phyloP scores from a whole-genome alignment of 2,888 invertebrate genomes.

The Cosmorhoe ocellata region DNA sequence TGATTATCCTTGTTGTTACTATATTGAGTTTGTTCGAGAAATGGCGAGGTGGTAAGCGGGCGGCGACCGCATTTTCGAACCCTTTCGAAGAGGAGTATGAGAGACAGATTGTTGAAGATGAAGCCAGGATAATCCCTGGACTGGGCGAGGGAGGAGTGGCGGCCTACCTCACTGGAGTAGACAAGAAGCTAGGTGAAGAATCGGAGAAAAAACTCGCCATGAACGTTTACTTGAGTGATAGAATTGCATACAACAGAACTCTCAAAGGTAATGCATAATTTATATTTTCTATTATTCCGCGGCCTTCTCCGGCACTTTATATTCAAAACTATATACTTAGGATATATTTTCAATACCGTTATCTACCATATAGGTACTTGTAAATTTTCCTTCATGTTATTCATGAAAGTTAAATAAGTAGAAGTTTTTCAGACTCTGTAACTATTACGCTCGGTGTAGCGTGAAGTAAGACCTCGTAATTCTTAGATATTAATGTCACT shows the following conservation, averaged over 20 bases:
- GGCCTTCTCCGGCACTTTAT: too few species aligned
- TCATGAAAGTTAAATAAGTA: too few species aligned
- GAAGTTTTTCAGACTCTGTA: too few species aligned
- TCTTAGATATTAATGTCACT: too few species aligned
- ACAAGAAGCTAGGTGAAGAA: constrained; percentile 85
- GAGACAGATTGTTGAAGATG: constrained; percentile 82
- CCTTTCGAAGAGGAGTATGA: constrained; percentile 63
- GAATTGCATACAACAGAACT: constrained; percentile 92
- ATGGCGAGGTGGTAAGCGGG: constrained; percentile 69
- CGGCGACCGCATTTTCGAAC: constrained; percentile 47
- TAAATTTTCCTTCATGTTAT: too few species aligned
- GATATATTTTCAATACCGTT: too few species aligned
- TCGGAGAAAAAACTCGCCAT: constrained; percentile 92
- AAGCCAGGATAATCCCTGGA: constrained; percentile 84
- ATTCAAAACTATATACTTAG: too few species aligned
- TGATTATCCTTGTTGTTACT: constrained; percentile 59
- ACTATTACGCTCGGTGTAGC: too few species aligned
- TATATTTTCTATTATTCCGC: too few species aligned
- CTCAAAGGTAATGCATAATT: constrained; percentile 75
- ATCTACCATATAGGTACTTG: too few species aligned
- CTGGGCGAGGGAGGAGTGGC: constrained; percentile 88
- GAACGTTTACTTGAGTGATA: constrained; percentile 94
- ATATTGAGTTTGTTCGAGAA: constrained; percentile 65
- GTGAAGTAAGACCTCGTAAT: too few species aligned
- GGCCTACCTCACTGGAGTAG: constrained; percentile 85